phyloP scores from a whole-genome alignment of 2,797 vertebrate genomes.

The Melanotaenia trifasciata region DNA sequence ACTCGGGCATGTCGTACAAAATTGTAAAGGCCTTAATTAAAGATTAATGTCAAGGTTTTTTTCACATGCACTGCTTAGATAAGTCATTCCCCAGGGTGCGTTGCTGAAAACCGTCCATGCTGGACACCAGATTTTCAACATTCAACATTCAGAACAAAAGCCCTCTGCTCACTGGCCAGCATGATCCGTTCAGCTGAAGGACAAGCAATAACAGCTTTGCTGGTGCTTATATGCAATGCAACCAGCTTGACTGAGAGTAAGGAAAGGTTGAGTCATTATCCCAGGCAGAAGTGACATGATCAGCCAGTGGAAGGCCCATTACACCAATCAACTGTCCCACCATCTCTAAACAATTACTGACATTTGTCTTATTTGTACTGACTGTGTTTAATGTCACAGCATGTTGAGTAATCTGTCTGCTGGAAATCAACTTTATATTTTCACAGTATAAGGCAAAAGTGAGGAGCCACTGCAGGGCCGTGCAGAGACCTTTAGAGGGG shows the following conservation, averaged over 20 bases:
- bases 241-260: conserved; percentile 19
- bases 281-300: conserved; percentile 70
- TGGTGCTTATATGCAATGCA: conserved; percentile 23
- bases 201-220: conserved; percentile 60
- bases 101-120: conserved; percentile 63
- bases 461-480: neutral
- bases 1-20: conserved; percentile 58
- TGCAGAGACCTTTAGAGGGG: too few relatives aligned
- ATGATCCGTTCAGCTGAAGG: conserved; percentile 60
- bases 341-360: conserved; percentile 58
- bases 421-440: conserved; percentile 34
- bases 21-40: conserved; percentile 82
- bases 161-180: conserved; percentile 53
- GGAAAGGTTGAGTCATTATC: conserved; percentile 63
- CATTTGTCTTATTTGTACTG: conserved; percentile 51
- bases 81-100: conserved; percentile 71
- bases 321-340: conserved; percentile 18
- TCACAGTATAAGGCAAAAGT: neutral
- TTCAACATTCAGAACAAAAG: conserved; percentile 70
- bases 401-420: conserved; percentile 27
- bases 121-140: conserved; percentile 48
- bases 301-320: conserved; percentile 50
- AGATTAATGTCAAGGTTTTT: conserved; percentile 79
- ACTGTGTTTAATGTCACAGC: conserved; percentile 62
- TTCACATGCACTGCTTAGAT: conserved; percentile 68